Evolutionary conservation across 1,140 invertebrate species (phyloP), one percentile per base, ranked within the genome.

Genomic region (Lasioglossum baleicum): DNA sequence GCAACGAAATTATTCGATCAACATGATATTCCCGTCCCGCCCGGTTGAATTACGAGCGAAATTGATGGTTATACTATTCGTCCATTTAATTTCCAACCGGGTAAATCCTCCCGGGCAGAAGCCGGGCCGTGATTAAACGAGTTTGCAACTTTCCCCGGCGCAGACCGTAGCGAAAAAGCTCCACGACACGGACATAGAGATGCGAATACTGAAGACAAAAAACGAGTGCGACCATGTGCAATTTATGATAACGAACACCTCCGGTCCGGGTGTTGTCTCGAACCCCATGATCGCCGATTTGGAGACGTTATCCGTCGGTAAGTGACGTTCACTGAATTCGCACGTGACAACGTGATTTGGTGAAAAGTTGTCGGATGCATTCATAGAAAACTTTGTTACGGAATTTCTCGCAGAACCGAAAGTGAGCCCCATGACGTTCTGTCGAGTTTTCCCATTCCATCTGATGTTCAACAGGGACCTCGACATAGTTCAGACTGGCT

Each of bases 391-490:
- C 17, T 31, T 53, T 53, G 17, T 26, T 64, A 42, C 11, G 44
- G 7, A 56, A 40, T 58, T 31, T 73, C 68, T 91, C 94, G 48
- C 92, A 97, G 97, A 97, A 84, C 96, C 93, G 87, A 97, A 96
- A 93, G 97, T 98, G 66, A 97, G 97, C 90, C 97, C 98, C 20
- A 95, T 96, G 13, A 98, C 98, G 17, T 99, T 99, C 93, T 98
- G 97, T 91, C 95, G 96, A 70, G 96, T 98, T 4, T 99, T 99
- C 92, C 98, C 98, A 17, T 99, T 99, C 91, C 98, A 99, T 91
- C 93, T 99, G 80, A 96, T 99, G 95, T 99, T 99, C 90, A 96
- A 99, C 89, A 94, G 96, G 20, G 94, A 97, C 77, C 94, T 99
- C 91, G 95, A 94, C 85, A 96, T 99, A 84, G 95, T 97, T 51